Evolutionary conservation across 1,140 invertebrate species (phyloP).

Genomic region (Gyrodactylus salaris): DNA sequence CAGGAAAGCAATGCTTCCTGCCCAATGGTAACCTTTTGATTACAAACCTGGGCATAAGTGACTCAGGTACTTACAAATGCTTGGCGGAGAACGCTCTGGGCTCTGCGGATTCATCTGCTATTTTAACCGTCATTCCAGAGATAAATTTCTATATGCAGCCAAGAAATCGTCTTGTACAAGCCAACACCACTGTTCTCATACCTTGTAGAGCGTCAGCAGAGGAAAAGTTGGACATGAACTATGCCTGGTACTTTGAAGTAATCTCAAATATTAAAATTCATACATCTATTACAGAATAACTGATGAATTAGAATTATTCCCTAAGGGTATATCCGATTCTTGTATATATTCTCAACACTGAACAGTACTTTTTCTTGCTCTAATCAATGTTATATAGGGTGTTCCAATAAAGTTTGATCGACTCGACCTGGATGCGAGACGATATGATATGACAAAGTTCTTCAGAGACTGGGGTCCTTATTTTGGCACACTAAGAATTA

Average conservation of each 20-base stretch:
- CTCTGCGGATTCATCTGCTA: constrained; percentile 8
- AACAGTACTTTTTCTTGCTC: too few relatives aligned
- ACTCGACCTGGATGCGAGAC: constrained; percentile 1
- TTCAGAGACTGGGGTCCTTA: not conserved
- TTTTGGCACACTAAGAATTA: constrained; percentile 5
- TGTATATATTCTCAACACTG: too few relatives aligned
- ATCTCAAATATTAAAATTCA: not conserved
- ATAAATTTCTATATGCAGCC: constrained; percentile 22
- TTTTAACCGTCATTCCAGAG: constrained; percentile 4
- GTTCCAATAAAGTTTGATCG: constrained; percentile 3
- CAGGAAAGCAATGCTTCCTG: constrained; percentile 9
- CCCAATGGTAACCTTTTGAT: constrained; percentile 15
- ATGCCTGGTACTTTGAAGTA: constrained; percentile 8
- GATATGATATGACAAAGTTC: constrained; percentile 5
- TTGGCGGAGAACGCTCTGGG: constrained; percentile 15
- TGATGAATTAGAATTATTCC: too few relatives aligned
- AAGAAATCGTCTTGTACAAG: constrained; percentile 33
- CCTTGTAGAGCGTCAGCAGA: not conserved
- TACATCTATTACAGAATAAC: too few relatives aligned
- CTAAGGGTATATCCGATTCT: too few relatives aligned
- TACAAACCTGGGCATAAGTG: constrained; percentile 11
- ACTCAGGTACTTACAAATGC: constrained; percentile 18
- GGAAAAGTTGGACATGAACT: constrained; percentile 3
- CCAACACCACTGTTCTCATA: constrained; percentile 15
- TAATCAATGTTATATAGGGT: too few relatives aligned